Conservation (phyloP, 2,113 vertebrate genomes). For the Tursiops truncatus region DNA sequence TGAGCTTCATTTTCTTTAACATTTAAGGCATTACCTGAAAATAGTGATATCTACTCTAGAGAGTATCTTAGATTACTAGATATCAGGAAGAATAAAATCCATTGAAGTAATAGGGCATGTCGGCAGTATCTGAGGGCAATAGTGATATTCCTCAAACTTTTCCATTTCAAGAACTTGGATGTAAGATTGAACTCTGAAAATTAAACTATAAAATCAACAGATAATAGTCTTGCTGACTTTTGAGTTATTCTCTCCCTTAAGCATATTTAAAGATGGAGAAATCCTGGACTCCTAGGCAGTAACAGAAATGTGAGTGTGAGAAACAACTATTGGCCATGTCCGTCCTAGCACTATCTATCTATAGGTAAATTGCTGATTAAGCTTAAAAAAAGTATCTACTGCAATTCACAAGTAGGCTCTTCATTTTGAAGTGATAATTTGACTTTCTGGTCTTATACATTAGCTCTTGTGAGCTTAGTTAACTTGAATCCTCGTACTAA, state of each 20-base stretch:
- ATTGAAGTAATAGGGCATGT: background rate
- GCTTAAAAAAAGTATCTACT: background rate
- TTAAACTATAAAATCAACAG: background rate
- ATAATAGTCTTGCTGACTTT: constrained; percentile 4
- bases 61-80: constrained; percentile 43
- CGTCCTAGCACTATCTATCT: background rate
- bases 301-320: background rate
- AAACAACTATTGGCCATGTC: background rate
- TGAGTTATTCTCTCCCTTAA: constrained; percentile 28
- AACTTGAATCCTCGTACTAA: background rate
- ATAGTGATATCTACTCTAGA: constrained; percentile 12
- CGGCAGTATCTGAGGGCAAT: background rate
- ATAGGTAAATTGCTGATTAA: background rate
- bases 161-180: background rate
- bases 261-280: background rate
- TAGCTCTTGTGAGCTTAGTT: constrained; percentile 3
- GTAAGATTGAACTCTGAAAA: background rate
- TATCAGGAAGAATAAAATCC: constrained; percentile 45
- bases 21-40: constrained; percentile 52
- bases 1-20: constrained; percentile 37
- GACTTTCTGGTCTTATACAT: background rate
- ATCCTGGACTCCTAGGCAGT: background rate
- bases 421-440: constrained; percentile 48
- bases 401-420: background rate
- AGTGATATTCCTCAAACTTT: constrained; percentile 4